A percentile compares a stretch with the other conserved stretches of the same genome.
Evolutionary conservation across 1,140 invertebrate genomes (phyloP).

Genomic region (Diploscapter pachys): DNA sequence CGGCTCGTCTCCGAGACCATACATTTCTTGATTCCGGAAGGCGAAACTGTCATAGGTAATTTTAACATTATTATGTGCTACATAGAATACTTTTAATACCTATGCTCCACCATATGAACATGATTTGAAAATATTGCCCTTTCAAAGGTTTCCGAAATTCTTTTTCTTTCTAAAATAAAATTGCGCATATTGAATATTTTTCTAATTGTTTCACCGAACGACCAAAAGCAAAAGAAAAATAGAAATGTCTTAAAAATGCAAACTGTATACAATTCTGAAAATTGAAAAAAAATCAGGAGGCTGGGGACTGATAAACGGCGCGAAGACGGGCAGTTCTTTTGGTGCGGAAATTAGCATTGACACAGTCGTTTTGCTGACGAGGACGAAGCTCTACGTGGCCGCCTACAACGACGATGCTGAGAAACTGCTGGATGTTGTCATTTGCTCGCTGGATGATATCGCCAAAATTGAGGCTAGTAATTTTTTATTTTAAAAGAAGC

Average conservation of each 20-base stretch:
- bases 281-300: slow-evolving; percentile 6
- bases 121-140: too few relatives aligned
- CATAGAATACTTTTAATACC: too few relatives aligned
- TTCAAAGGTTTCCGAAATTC: too few relatives aligned
- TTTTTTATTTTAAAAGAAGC: neutral
- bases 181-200: too few relatives aligned
- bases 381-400: slow-evolving; percentile 32
- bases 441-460: slow-evolving; percentile 26
- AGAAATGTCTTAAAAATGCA: neutral
- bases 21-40: slow-evolving; percentile 40
- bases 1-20: slow-evolving; percentile 44
- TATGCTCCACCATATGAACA: too few relatives aligned
- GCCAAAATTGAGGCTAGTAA: slow-evolving; percentile 20
- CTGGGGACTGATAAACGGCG: slow-evolving; percentile 34
- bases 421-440: slow-evolving; percentile 35
- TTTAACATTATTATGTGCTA: too few relatives aligned
- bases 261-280: neutral
- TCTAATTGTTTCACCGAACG: too few relatives aligned
- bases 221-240: too few relatives aligned
- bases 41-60: slow-evolving; percentile 32
- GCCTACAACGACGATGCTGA: slow-evolving; percentile 39
- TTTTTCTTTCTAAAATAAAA: too few relatives aligned
- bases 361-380: slow-evolving; percentile 24
- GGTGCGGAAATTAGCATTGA: slow-evolving; percentile 34
- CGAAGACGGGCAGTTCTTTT: slow-evolving; percentile 23